phyloP scores from a whole-genome alignment of 37 sponge, comb jelly and placozoan species.

The Hexactinellida sp. region DNA sequence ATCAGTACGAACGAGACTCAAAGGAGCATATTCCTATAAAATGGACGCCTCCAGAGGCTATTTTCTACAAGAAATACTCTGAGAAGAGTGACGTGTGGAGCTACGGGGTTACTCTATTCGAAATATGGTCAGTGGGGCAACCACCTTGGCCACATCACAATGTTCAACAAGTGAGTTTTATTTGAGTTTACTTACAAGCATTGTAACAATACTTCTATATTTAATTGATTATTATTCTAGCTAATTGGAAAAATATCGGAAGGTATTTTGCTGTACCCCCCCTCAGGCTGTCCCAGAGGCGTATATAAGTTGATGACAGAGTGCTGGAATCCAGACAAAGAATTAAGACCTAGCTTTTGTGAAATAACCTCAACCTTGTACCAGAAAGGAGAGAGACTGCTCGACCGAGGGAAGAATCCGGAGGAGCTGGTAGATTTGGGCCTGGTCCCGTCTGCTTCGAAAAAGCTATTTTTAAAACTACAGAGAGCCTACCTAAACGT shows the following conservation, averaged over 20 bases:
- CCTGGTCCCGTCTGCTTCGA: background rate
- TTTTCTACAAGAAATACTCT: background rate
- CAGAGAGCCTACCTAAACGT: background rate
- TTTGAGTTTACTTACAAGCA: background rate
- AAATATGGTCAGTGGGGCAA: constrained; percentile 1
- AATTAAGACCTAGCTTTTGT: background rate
- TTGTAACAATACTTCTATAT: background rate
- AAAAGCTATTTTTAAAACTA: background rate
- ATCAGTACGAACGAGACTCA: background rate
- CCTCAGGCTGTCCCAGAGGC: constrained; percentile 7
- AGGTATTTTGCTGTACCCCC: background rate
- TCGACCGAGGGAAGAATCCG: background rate
- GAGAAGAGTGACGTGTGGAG: constrained; percentile 13
- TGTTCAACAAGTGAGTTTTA: background rate
- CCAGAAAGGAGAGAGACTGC: background rate
- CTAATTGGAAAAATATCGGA: background rate
- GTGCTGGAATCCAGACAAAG: constrained; percentile 14
- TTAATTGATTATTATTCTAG: background rate
- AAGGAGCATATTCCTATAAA: background rate
- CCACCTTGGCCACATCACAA: background rate
- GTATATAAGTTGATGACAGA: background rate
- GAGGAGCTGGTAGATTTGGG: background rate
- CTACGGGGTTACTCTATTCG: background rate
- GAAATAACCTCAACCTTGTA: background rate
- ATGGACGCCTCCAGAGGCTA: constrained; percentile 15